Evolutionary conservation across 2,797 vertebrate genomes (phyloP).

Genomic region (Podarcis siculus): DNA sequence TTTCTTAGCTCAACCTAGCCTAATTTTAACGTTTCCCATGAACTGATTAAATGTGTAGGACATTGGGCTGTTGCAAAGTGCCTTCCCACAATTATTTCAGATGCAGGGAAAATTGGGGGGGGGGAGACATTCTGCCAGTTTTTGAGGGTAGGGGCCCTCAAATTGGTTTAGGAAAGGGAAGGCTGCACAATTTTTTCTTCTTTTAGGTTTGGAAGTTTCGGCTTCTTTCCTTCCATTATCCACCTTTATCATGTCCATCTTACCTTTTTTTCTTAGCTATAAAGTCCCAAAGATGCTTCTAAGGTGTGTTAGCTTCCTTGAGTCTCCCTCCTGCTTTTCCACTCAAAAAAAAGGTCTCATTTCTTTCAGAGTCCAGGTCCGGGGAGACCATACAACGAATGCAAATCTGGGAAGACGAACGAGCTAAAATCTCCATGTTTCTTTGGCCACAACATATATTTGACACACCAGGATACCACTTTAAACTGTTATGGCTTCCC

Average conservation of each 20-base stretch:
- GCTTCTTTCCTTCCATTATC: too few species aligned
- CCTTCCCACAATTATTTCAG: neutral
- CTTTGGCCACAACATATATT: too few species aligned
- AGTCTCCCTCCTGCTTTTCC: neutral
- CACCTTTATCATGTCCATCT: too few species aligned
- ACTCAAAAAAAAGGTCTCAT: neutral
- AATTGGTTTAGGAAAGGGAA: too few species aligned
- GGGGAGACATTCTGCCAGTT: neutral
- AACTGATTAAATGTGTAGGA: too few species aligned
- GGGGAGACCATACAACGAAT: neutral
- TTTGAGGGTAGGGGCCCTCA: neutral
- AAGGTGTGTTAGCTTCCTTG: neutral
- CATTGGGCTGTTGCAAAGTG: neutral
- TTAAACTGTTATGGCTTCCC: too few species aligned
- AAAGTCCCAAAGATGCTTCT: too few species aligned
- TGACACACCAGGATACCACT: too few species aligned
- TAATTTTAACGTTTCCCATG: neutral
- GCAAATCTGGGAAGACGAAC: neutral
- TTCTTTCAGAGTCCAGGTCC: neutral
- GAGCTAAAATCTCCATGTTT: too few species aligned
- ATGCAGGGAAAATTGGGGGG: neutral
- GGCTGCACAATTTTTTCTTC: too few species aligned
- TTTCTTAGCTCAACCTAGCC: neutral
- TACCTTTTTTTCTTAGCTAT: too few species aligned
- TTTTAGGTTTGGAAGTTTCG: too few species aligned